Base-by-base conservation (phyloP, 2,888 invertebrate species). In the Malthinus flaveolus region DNA sequence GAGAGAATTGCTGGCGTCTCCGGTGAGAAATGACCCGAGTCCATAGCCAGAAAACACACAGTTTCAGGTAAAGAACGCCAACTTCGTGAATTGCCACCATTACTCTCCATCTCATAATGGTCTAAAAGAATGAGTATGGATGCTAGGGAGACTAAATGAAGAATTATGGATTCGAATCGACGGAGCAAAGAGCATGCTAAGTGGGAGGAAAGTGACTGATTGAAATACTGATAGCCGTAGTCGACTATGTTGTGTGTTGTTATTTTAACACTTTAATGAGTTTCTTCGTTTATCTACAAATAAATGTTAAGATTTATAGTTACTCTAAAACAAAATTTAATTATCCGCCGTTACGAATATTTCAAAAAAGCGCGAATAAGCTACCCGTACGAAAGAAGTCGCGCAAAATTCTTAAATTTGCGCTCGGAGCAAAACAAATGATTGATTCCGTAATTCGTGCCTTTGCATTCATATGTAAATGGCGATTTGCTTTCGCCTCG, bases 91-190 rank as follows among this genome's bases (percentile, higher is more conserved):
- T 76, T 74, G 77, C 73, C 65, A 67, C 71, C 75, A 78, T 78
- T 76, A 76, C 73, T 78, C 75, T 77, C 77, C 73, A 76, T 76
- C 76, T 73, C 68, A 67, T 63, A 63, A 68, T 63, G 64, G 62
- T 54, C 49, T 34, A 35, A 56, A 55, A 44, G 58, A 68, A 69
- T 68, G 65, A 65, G 66, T 67, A 69, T 68, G 67, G 63, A 67
- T 66, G 67, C 52, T 61, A 56, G 63, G 61, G 53, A 46, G 68
- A 67, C 71, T 72, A 77, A 78, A 78, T 78, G 76, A 78, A 77
- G 77, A 78, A 70, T 75, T 77, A 78, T 78, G 74, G 75, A 71
- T 72, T 67, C 70, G 72, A 71, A 73, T 73, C 74, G 70, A 67
- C 71, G 66, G 64, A 65, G 68, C 70, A 70, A 70, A 73, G 68